A percentile compares a stretch with the other conserved stretches of the same genome.
Conservation (phyloP, 1,140 invertebrate genomes). For the Ceratitis capitata region DNA sequence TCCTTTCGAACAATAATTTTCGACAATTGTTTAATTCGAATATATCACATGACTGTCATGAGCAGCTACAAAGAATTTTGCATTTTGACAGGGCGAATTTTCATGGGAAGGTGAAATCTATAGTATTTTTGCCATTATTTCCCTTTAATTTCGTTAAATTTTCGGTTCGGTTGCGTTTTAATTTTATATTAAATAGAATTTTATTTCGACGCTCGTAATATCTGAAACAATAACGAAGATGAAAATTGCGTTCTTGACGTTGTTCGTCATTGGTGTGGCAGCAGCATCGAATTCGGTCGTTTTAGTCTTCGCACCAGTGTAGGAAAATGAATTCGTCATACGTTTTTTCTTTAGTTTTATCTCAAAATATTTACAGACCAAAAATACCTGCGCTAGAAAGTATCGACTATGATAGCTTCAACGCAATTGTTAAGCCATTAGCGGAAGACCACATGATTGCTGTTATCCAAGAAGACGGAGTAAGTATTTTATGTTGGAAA, state of each 20-base stretch:
- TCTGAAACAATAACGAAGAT: background rate
- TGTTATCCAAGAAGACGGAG: conserved; percentile 60
- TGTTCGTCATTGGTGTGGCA: background rate
- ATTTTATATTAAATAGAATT: background rate
- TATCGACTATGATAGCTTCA: conserved; percentile 53
- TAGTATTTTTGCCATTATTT: background rate
- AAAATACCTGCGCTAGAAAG: conserved; percentile 53
- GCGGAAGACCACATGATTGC: conserved; percentile 59
- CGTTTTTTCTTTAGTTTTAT: background rate
- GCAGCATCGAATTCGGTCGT: background rate
- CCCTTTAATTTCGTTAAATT: conserved; percentile 37
- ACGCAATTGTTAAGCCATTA: conserved; percentile 48
- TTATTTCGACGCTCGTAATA: background rate
- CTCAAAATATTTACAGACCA: conserved; percentile 42
- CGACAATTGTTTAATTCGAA: background rate
- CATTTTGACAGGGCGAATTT: conserved; percentile 37
- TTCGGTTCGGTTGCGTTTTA: background rate
- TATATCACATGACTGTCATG: conserved; percentile 42
- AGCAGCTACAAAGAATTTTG: conserved; percentile 32
- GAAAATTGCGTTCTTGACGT: background rate
- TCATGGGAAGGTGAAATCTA: conserved; percentile 22
- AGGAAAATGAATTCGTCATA: background rate
- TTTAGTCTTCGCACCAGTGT: background rate
- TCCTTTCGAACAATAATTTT: background rate
- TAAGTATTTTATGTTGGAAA: conserved; percentile 53